These are phyloP conservation scores for Misgurnus anguillicaudatus DNA, from an alignment of 2,113 vertebrate genomes.

Conservation along the genomic window DNA sequence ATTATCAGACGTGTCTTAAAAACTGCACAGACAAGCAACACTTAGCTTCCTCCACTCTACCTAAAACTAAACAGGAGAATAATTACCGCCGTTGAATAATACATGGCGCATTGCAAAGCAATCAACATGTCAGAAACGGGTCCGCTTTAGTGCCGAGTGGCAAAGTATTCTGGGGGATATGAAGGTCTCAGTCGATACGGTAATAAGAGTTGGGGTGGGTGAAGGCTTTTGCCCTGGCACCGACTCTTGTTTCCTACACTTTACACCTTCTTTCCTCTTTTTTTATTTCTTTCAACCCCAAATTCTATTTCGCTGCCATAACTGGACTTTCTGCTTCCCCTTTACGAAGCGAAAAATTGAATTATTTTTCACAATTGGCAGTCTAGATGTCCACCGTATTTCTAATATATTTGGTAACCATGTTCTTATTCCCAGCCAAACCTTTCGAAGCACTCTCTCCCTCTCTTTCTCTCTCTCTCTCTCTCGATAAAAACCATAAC, in stretches of 20 bases:
- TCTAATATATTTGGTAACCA: neutral
- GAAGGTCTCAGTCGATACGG: slow-evolving; percentile 25
- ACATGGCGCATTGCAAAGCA: slow-evolving; percentile 27
- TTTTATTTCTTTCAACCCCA: slow-evolving; percentile 28
- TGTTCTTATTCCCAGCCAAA: slow-evolving; percentile 4
- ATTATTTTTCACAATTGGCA: neutral
- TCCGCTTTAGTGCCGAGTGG: slow-evolving; percentile 34
- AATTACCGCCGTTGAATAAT: slow-evolving; percentile 45
- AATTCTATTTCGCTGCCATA: slow-evolving; percentile 6
- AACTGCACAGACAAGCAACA: slow-evolving; percentile 33
- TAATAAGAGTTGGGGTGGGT: slow-evolving; percentile 22
- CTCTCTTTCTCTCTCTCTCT: slow-evolving; percentile 4
- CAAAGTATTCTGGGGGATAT: slow-evolving; percentile 21
- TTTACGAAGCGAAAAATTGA: neutral
- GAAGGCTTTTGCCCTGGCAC: slow-evolving; percentile 10
- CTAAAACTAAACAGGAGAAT: slow-evolving; percentile 38
- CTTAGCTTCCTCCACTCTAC: slow-evolving; percentile 32
- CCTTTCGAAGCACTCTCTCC: neutral
- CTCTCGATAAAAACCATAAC: neutral
- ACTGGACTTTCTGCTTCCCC: slow-evolving; percentile 4
- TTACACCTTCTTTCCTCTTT: neutral
- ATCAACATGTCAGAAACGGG: slow-evolving; percentile 36
- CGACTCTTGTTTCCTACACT: neutral
- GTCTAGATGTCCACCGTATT: slow-evolving; percentile 17
- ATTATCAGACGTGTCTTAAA: neutral